phyloP scores from a whole-genome alignment of 1,140 invertebrate genomes.

The Globodera rostochiensis region DNA sequence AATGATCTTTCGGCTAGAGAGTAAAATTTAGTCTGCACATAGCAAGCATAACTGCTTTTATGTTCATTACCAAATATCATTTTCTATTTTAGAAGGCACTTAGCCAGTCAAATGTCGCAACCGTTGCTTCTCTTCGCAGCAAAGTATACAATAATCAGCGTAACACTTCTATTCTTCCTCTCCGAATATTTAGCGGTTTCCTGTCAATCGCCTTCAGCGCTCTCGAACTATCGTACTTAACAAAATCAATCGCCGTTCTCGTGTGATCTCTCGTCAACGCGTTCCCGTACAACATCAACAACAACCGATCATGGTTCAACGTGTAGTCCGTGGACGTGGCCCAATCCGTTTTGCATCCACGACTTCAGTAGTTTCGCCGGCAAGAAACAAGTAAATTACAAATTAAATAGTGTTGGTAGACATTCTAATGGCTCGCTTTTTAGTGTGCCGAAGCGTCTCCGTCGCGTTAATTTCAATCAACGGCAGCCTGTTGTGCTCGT shows the following conservation, averaged over 20 bases:
- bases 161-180: neutral
- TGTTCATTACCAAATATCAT: neutral
- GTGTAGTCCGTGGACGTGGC: neutral
- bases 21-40: neutral
- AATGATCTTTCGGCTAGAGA: too few relatives aligned
- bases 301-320: constrained; percentile 8
- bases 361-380: neutral
- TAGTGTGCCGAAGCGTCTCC: constrained; percentile 6
- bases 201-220: neutral
- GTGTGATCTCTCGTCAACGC: constrained; percentile 26
- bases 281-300: neutral
- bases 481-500: neutral
- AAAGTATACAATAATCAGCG: neutral
- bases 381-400: neutral
- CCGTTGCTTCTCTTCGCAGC: neutral
- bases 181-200: neutral
- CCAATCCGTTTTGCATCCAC: constrained; percentile 14
- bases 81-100: constrained; percentile 16
- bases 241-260: constrained; percentile 28
- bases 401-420: neutral
- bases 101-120: neutral
- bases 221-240: constrained; percentile 19
- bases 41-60: neutral
- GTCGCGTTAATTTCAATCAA: neutral
- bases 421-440: constrained; percentile 6